Evolutionary conservation across 2,888 invertebrate species (phyloP), one percentile per base, ranked within the genome.

Genomic region (Chrysomela aeneicollis): DNA sequence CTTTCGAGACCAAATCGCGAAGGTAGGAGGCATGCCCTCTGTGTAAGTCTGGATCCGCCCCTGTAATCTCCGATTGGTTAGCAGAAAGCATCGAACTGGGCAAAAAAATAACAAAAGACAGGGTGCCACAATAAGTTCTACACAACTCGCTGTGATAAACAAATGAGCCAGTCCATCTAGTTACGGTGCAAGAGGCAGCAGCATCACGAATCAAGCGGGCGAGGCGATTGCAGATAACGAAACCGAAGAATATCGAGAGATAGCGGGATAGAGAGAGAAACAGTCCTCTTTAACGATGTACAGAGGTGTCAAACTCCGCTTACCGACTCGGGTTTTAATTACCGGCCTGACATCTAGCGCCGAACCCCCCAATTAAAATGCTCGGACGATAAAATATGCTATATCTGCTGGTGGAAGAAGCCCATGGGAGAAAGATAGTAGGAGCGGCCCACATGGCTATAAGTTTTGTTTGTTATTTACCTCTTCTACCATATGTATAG

Each of bases 301-400:
- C 78, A 74, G 77, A 82, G 82, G 82, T 82, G 82, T 82, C 82
- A 82, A 81, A 82, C 77, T 74, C 76, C 77, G 79, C 81, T 81
- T 80, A 81, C 79, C 80, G 77, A 76, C 78, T 77, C 78, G 78
- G 70, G 81, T 81, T 82, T 82, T 82, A 82, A 82, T 82, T 82
- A 82, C 79, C 77, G 73, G 74, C 74, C 80, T 80, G 81, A 80
- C 81, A 80, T 81, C 78, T 79, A 79, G 79, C 80, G 77, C 79
- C 80, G 77, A 80, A 78, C 81, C 79, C 79, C 76, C 80, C 81
- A 81, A 81, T 81, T 81, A 81, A 82, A 82, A 81, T 81, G 50
- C 59, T 77, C 76, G 75, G 72, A 76, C 79, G 79, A 80, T 80
- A 80, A 80, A 81, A 42, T 42, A 42, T 42, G 42, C 42, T 80